Evolutionary conservation across 1,140 invertebrate species (phyloP).

Genomic region (Panagrolaimus sp.): DNA sequence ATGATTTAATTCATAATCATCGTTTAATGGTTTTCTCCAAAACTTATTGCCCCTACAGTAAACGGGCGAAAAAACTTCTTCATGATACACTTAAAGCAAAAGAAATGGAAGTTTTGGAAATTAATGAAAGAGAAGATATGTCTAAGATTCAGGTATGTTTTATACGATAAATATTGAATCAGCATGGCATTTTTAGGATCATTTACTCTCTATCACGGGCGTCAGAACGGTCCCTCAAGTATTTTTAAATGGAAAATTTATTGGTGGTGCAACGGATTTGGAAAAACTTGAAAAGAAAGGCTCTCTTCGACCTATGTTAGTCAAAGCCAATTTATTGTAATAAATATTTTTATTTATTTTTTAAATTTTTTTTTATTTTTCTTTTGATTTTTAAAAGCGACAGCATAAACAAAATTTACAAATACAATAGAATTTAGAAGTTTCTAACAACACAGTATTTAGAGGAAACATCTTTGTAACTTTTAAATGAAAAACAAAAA

Average conservation of each 20-base stretch:
- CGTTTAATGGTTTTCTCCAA: conserved; percentile 1
- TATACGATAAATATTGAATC: neutral
- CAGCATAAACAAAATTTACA: too few species aligned
- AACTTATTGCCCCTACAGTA: conserved; percentile 6
- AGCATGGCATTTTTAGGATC: neutral
- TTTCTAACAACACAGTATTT: too few species aligned
- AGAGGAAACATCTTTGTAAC: too few species aligned
- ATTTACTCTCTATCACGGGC: neutral
- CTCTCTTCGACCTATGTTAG: neutral
- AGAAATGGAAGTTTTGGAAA: neutral
- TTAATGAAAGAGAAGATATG: conserved; percentile 1
- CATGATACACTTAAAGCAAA: neutral
- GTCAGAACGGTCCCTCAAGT: conserved; percentile 2
- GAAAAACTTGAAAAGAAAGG: conserved; percentile 8
- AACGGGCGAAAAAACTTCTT: conserved; percentile 2
- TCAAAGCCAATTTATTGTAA: neutral
- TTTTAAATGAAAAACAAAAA: too few species aligned
- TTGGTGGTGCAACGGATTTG: neutral
- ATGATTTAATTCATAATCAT: conserved; percentile 1
- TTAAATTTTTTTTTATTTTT: too few species aligned
- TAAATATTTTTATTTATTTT: too few species aligned
- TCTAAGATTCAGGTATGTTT: conserved; percentile 1
- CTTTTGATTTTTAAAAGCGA: too few species aligned
- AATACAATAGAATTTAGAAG: too few species aligned
- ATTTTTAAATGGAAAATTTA: conserved; percentile 1